A percentile compares a stretch with the other conserved stretches of the same genome.
phyloP scores from a whole-genome alignment of 2,797 vertebrate species.

The Argya squamiceps region DNA sequence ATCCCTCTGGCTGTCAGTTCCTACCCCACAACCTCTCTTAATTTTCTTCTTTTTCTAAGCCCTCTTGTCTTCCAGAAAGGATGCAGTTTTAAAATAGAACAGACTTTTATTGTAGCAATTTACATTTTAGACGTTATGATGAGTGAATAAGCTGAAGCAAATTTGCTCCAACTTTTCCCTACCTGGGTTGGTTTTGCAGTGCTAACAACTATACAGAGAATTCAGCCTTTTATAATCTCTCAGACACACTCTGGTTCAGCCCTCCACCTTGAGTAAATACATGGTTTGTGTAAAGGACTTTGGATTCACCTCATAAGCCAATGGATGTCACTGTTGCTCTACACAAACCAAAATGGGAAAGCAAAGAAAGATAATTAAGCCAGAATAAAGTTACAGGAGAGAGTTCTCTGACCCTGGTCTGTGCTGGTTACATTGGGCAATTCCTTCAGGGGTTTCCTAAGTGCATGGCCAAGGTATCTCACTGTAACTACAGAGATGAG shows the following conservation, averaged over 20 bases:
- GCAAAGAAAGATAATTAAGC: not conserved
- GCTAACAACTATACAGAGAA: not conserved
- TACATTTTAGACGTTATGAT: not conserved
- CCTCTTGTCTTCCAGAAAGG: not conserved
- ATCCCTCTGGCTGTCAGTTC: not conserved
- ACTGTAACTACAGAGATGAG: not conserved
- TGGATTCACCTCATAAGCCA: constrained; percentile 41
- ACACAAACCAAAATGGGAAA: not conserved
- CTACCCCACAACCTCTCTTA: not conserved
- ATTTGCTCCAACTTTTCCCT: not conserved
- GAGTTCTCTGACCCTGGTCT: not conserved
- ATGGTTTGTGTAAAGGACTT: not conserved
- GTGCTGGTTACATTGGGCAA: not conserved
- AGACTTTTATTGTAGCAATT: not conserved
- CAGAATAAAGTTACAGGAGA: not conserved
- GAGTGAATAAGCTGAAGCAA: not conserved
- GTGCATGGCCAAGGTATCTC: not conserved
- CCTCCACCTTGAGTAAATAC: not conserved
- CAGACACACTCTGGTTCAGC: not conserved
- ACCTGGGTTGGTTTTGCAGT: not conserved
- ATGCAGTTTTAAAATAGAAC: not conserved
- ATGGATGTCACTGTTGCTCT: constrained; percentile 75
- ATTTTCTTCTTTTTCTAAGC: not conserved
- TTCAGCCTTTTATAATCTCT: not conserved
- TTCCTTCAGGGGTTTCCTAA: not conserved